Conservation (phyloP, 2,888 invertebrate genomes). For the Ophion ventricosus region DNA sequence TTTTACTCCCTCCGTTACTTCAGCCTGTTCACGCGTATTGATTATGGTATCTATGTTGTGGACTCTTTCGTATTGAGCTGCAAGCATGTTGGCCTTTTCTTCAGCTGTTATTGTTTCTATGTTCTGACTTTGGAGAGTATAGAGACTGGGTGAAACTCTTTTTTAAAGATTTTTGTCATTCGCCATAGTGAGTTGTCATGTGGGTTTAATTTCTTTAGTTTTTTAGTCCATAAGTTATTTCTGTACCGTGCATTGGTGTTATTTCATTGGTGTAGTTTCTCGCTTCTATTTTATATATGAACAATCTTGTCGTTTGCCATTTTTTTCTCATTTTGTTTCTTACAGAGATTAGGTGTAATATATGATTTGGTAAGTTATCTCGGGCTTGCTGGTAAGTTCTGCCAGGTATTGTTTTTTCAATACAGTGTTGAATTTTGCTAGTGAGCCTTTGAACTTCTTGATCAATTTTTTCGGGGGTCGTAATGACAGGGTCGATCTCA, state of each 20-base stretch:
- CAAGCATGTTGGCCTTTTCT: slow-evolving; percentile 66
- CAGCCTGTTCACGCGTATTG: slow-evolving; percentile 54
- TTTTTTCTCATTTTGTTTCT: slow-evolving; percentile 38
- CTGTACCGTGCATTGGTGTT: slow-evolving; percentile 31
- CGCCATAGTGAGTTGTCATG: slow-evolving; percentile 28
- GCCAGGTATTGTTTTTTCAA: slow-evolving; percentile 37
- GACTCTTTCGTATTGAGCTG: slow-evolving; percentile 59
- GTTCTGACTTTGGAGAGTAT: slow-evolving; percentile 16
- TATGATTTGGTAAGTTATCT: slow-evolving; percentile 45
- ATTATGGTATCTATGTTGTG: slow-evolving; percentile 60
- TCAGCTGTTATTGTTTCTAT: slow-evolving; percentile 50
- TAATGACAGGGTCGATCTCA: slow-evolving; percentile 16
- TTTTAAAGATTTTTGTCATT: slow-evolving; percentile 38
- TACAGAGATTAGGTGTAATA: slow-evolving; percentile 36
- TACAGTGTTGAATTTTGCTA: slow-evolving; percentile 36
- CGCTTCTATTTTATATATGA: slow-evolving; percentile 11
- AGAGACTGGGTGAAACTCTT: slow-evolving; percentile 21
- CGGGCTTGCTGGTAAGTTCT: slow-evolving; percentile 13
- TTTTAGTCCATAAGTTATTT: slow-evolving; percentile 47
- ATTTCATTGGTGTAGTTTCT: slow-evolving; percentile 39
- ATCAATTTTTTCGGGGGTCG: slow-evolving; percentile 30
- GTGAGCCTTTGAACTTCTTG: slow-evolving; percentile 43
- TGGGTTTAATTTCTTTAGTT: slow-evolving; percentile 46
- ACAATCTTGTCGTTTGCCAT: slow-evolving; percentile 24
- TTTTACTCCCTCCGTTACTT: slow-evolving; percentile 44